Base-by-base conservation (phyloP, 2,888 invertebrate genomes). In the Drosophila diplacantha region DNA sequence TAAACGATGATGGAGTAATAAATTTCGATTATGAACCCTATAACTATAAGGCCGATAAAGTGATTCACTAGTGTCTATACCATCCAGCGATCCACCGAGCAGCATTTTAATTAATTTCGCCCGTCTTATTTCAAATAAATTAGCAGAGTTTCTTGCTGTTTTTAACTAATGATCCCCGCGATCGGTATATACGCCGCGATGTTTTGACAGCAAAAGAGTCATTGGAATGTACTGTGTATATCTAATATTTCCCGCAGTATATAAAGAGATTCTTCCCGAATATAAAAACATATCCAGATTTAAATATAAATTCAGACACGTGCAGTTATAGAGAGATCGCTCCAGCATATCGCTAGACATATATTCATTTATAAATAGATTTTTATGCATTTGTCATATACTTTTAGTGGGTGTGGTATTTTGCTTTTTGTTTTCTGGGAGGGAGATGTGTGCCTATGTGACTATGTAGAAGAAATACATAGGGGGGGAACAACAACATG, bases 101-200 rank as follows among this genome's bases (percentile, higher is more conserved):
- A 20, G 8, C 35, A 26, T 47, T n/a, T 37, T 32, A 24, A 43
- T 62, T 47, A 26, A 37, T 32, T 62, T 35, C 41, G 46, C 51
- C 54, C 59, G 53, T 51, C 53, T 5, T 31, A 8, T 31, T 24
- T 22, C 44, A 49, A 70, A 58, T 35, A 39, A 72, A 64, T 70
- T 68, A 76, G 32, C 14, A 41, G 61, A 50, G 5, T 31, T 46
- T 31, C 44, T 56, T 46, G 26, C 24, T 44, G 37, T 32, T 59
- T 44, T 38, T 32, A 72, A 75, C 70, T 74, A 72, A 79, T 75
- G 70, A 72, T 68, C 49, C 61, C 64, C 51, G 32, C 35, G 20
- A 24, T 20, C 12, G 38, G 34, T 46, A 43, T 50, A 69, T 69
- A 26, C 3, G 47, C 18, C 3, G 16, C 35, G 14, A 5, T 44